Percentiles rank a stretch among this genome's conserved stretches.
Evolutionary conservation across 2,888 invertebrate species (phyloP).

Genomic region (Cosmorhoe ocellata): DNA sequence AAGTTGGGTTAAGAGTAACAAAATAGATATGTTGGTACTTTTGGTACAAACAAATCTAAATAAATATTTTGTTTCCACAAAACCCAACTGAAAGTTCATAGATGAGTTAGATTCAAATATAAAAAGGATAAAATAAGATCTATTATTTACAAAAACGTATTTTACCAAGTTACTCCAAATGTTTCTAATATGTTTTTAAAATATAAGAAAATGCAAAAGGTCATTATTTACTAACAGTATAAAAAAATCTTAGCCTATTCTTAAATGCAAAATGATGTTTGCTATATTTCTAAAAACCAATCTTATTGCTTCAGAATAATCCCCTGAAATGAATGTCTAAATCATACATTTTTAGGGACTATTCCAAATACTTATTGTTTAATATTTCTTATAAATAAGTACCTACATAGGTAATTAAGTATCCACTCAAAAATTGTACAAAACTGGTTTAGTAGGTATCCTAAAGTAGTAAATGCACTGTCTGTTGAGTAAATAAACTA

Average conservation of each 20-base stretch:
- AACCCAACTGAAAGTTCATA: slow-evolving; percentile 82
- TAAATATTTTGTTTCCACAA: slow-evolving; percentile 57
- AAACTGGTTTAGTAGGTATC: slow-evolving; percentile 47
- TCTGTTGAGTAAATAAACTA: slow-evolving; percentile 21
- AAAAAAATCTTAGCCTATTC: slow-evolving; percentile 14
- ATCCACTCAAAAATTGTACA: slow-evolving; percentile 59
- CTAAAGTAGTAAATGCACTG: slow-evolving; percentile 44
- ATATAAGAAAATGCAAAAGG: slow-evolving; percentile 17
- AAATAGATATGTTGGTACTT: slow-evolving; percentile 28
- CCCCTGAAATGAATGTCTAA: slow-evolving; percentile 54
- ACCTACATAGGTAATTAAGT: slow-evolving; percentile 38
- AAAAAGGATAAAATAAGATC: slow-evolving; percentile 46
- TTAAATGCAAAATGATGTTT: slow-evolving; percentile 20
- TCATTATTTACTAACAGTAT: slow-evolving; percentile 10
- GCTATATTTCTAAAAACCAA: slow-evolving; percentile 31
- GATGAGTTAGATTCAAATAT: slow-evolving; percentile 52
- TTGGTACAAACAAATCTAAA: slow-evolving; percentile 25
- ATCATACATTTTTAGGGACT: slow-evolving; percentile 60
- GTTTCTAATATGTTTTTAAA: slow-evolving; percentile 17
- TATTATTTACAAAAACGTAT: slow-evolving; percentile 65
- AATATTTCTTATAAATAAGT: slow-evolving; percentile 26
- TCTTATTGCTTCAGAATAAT: slow-evolving; percentile 67
- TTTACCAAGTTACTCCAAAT: slow-evolving; percentile 32
- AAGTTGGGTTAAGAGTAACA: slow-evolving; percentile 80
- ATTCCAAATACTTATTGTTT: slow-evolving; percentile 65